Base-by-base conservation (phyloP, 2,113 vertebrate species). In the Carollia perspicillata region DNA sequence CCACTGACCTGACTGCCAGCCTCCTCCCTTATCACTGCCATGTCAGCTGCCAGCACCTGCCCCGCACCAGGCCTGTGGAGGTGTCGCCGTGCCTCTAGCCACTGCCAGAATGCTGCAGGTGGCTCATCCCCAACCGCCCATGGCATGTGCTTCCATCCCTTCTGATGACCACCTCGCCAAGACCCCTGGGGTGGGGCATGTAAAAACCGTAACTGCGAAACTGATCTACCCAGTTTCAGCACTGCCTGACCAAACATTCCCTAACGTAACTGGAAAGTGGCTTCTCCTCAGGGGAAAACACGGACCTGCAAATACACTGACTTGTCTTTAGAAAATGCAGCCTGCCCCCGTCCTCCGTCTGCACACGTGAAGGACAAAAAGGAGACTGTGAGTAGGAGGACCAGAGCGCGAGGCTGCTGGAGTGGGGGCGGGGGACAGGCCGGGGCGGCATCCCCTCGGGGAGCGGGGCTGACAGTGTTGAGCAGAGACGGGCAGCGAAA, bases 81-180 rank as follows among this genome's bases (percentile, higher is more conserved):
- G n/a, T 26, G 47, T 12, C 71, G n/a, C 11, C 3, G 1, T 1
- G 0, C n/a, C 18, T 60, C 37, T n/a, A 33, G 42, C 37, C n/a
- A 9, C 26, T 17, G 35, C 14, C 3, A 18, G n/a, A 1, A 3
- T 3, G 0, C 10, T 12, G 28, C n/a, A 33, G 65, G 49, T 0
- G 8, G 85, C 71, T 35, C 63, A 9, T 4, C 11, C 23, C 53
- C 85, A 20, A 1, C 20, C 26, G 20, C 8, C 49, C 42, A 44
- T 16, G 33, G 0, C 4, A 23, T 0, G 0, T 18, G 37, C 26
- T 55, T 42, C 28, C 1, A 7, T 20, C n/a, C 14, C 55, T 16
- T 6, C 5, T 1, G 2, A 35, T 37, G 55, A 33, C 8, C 18
- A 22, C 35, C 47, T 28, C 17, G 40, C 16, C 40, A 40, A 42